phyloP scores from a whole-genome alignment of 1,140 invertebrate species.

The Plectrocnemia conspersa region DNA sequence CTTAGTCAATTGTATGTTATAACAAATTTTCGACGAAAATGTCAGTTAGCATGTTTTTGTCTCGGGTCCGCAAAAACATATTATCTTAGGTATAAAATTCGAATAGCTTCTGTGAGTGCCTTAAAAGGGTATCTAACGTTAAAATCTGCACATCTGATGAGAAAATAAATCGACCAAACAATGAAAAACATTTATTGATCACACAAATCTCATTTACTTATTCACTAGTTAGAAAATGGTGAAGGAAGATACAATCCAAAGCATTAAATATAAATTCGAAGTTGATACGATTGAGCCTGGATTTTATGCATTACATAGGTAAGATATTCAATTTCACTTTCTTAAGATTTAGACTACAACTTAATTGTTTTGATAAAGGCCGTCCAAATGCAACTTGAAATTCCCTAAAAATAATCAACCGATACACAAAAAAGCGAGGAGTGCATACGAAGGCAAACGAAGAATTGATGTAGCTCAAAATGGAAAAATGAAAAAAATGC shows the following conservation, averaged over 20 bases:
- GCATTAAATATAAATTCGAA: conserved; percentile 28
- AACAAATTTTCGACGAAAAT: no score
- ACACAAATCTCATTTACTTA: background rate
- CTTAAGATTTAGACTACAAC: background rate
- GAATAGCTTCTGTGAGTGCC: no score
- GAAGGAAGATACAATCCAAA: conserved; percentile 18
- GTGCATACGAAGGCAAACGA: conserved; percentile 30
- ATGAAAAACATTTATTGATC: no score
- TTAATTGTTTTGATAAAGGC: conserved; percentile 11
- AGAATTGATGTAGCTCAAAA: conserved; percentile 24
- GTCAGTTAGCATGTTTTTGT: no score
- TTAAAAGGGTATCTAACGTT: no score
- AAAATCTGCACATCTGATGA: no score
- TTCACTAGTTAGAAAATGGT: conserved; percentile 5
- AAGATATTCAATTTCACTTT: conserved; percentile 4
- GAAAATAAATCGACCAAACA: no score
- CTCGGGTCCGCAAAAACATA: no score
- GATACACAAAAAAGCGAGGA: conserved; percentile 29
- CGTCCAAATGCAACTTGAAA: conserved; percentile 32
- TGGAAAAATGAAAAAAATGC: conserved; percentile 33
- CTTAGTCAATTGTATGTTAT: no score
- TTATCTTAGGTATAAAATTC: no score
- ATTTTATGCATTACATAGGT: conserved; percentile 30
- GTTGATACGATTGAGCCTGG: conserved; percentile 27
- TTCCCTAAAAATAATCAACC: conserved; percentile 30